Evolutionary conservation across 2,797 vertebrate genomes (phyloP).

Genomic region (Lindbergichthys nudifrons): DNA sequence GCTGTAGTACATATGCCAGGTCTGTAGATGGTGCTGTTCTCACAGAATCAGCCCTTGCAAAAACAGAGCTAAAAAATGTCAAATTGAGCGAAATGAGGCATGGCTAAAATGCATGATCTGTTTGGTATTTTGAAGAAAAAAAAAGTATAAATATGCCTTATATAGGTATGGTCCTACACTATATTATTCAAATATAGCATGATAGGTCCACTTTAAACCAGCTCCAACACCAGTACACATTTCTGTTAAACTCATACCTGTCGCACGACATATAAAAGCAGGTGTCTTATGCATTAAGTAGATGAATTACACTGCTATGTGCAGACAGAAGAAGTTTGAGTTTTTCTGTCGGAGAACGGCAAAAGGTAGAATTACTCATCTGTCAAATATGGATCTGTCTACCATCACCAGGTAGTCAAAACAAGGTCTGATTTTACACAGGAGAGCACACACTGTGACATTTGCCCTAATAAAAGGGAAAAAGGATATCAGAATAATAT

Average conservation of each 20-base stretch:
- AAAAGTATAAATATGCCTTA: too few species aligned
- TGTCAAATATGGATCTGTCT: slow-evolving; percentile 19
- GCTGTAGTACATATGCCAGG: too few species aligned
- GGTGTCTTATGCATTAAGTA: slow-evolving; percentile 18
- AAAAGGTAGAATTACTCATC: slow-evolving; percentile 9
- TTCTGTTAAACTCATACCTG: slow-evolving; percentile 26
- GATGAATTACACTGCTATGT: slow-evolving; percentile 14
- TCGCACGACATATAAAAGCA: background rate
- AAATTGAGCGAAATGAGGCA: too few species aligned
- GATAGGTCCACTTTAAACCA: too few species aligned
- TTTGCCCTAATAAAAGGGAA: background rate
- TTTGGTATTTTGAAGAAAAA: too few species aligned
- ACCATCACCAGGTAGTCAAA: slow-evolving; percentile 36
- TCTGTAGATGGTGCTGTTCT: too few species aligned
- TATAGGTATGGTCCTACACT: too few species aligned
- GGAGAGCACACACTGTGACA: background rate
- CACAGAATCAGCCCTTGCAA: too few species aligned
- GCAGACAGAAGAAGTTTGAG: background rate
- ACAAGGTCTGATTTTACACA: slow-evolving; percentile 44
- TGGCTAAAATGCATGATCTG: too few species aligned
- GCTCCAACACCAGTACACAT: slow-evolving; percentile 2
- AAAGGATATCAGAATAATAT: background rate
- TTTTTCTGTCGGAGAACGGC: background rate
- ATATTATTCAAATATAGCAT: too few species aligned
- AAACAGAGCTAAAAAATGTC: too few species aligned